Evolutionary conservation across 1,140 invertebrate species (phyloP).

Genomic region (Saccostrea glomerata): DNA sequence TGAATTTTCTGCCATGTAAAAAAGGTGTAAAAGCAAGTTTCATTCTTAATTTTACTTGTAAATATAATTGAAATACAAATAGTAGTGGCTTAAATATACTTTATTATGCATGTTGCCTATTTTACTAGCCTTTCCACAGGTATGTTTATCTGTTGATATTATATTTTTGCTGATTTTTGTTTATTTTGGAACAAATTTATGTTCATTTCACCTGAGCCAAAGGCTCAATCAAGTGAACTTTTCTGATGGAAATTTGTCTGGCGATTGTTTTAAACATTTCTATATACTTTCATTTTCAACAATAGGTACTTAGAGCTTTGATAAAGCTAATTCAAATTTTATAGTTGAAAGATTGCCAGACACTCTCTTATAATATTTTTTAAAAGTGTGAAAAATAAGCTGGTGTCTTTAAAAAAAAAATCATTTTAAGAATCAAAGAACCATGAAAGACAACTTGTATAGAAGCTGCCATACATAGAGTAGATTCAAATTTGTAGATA

Average conservation of each 20-base stretch:
- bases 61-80: too few relatives aligned
- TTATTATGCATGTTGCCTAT: constrained; percentile 36
- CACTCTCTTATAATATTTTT: too few relatives aligned
- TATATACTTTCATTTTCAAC: not conserved
- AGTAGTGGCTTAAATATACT: not conserved
- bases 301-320: not conserved
- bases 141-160: constrained; percentile 50
- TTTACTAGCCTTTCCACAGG: constrained; percentile 64
- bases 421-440: too few relatives aligned
- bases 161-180: not conserved
- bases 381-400: too few relatives aligned
- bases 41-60: too few relatives aligned
- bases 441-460: too few relatives aligned
- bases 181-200: not conserved
- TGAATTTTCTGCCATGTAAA: too few relatives aligned
- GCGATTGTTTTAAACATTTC: not conserved
- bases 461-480: too few relatives aligned
- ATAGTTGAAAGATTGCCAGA: too few relatives aligned
- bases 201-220: not conserved
- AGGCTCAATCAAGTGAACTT: not conserved
- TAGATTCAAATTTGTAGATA: not conserved
- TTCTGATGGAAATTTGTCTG: not conserved
- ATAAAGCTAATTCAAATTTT: not conserved
- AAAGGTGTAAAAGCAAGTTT: too few relatives aligned
- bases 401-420: too few relatives aligned